Percentiles rank a stretch among this genome's conserved stretches.
Conservation (phyloP, 2,888 invertebrate species). For the Polyommatus iphigenia region DNA sequence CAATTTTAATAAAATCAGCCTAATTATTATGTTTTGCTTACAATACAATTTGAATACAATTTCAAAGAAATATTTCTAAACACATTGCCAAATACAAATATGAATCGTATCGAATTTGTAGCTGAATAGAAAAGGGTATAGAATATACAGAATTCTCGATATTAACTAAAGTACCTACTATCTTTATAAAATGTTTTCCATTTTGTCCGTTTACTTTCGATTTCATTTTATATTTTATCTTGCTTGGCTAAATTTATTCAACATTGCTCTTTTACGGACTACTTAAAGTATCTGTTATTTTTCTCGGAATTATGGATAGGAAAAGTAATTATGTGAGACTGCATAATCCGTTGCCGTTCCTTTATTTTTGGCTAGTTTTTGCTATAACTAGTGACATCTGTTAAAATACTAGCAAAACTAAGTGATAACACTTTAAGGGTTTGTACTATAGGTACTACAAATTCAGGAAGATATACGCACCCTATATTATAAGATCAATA, state of each 20-base stretch:
- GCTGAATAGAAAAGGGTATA: conserved; percentile 16
- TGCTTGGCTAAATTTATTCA: background rate
- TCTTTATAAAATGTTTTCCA: conserved; percentile 28
- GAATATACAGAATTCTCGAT: conserved; percentile 28
- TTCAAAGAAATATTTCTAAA: background rate
- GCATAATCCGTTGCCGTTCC: background rate
- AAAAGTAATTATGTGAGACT: background rate
- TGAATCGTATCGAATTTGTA: conserved; percentile 10
- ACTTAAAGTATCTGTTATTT: background rate
- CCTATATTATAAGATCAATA: too few relatives aligned
- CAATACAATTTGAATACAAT: background rate
- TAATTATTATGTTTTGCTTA: background rate
- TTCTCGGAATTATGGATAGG: background rate
- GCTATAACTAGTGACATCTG: too few relatives aligned
- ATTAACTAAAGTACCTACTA: conserved; percentile 23
- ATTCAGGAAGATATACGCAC: too few relatives aligned
- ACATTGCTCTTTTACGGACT: conserved; percentile 3
- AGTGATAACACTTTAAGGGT: too few relatives aligned
- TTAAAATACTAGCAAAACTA: too few relatives aligned
- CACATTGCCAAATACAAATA: background rate
- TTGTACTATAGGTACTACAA: too few relatives aligned
- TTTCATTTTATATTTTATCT: conserved; percentile 21
- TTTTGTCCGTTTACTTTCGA: conserved; percentile 2
- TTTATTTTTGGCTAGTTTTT: too few relatives aligned
- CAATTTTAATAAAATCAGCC: background rate